These are phyloP conservation scores for Mythimna impura DNA, from an alignment of 2,888 invertebrate genomes.

Conservation along the genomic window DNA sequence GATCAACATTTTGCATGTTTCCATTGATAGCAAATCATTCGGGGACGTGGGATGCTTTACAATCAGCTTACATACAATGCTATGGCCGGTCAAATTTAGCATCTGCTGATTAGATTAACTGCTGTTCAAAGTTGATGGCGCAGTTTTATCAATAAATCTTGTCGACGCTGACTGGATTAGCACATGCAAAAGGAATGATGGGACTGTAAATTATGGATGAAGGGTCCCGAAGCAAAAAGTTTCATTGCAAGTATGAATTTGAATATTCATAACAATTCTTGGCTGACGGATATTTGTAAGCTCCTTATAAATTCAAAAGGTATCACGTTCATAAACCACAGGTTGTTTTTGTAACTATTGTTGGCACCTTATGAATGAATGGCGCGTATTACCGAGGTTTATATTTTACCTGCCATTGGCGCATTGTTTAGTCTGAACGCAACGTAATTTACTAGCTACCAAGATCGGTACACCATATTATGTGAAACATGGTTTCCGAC, in stretches of 20 bases:
- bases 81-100: slow-evolving; percentile 59
- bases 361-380: slow-evolving; percentile 60
- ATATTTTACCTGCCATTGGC: slow-evolving; percentile 68
- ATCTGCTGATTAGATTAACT: slow-evolving; percentile 59
- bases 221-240: slow-evolving; percentile 29
- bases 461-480: slow-evolving; percentile 12
- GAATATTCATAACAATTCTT: slow-evolving; percentile 30
- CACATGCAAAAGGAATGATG: slow-evolving; percentile 29
- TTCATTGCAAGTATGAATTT: slow-evolving; percentile 9
- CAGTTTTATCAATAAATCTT: slow-evolving; percentile 49
- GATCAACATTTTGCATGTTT: slow-evolving; percentile 67
- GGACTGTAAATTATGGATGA: slow-evolving; percentile 17
- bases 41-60: slow-evolving; percentile 64
- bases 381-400: slow-evolving; percentile 50
- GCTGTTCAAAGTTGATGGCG: slow-evolving; percentile 37
- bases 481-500: slow-evolving; percentile 21
- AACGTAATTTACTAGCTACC: slow-evolving; percentile 52
- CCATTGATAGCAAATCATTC: slow-evolving; percentile 67
- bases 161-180: slow-evolving; percentile 24
- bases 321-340: slow-evolving; percentile 40
- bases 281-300: slow-evolving; percentile 18
- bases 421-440: slow-evolving; percentile 68
- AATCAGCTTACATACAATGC: slow-evolving; percentile 59
- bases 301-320: slow-evolving; percentile 35
- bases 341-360: slow-evolving; percentile 55